Evolutionary conservation across 1,140 invertebrate genomes (phyloP), one percentile per base, ranked within the genome.

Genomic region (Anastatus disparis): DNA sequence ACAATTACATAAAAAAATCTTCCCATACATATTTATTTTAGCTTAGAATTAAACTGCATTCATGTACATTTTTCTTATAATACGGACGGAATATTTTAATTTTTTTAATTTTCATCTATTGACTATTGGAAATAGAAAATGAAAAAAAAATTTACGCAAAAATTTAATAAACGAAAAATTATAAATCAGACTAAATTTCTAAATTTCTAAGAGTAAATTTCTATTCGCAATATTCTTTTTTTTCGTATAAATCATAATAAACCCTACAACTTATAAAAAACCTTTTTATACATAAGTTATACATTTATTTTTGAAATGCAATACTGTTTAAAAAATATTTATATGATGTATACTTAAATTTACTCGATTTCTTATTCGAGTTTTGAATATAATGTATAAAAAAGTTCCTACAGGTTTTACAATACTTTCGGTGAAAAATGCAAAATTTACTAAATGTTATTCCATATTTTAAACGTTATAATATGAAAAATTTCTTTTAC

Each of bases 41-140:
- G 10, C 20, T 59, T 40, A 64, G 24, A 31, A 44, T 66, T 42
- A 55, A 22, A 27, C 29, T 27, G 35, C 24, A 22, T 44, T 56
- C 38, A 44, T 44, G 8, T 56, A 66, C 50, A 46, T 22, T 55
- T 56, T n/a, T 58, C 12, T 22, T 68, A 35, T 26, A 17, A 64
- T 53, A 66, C 20, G 52, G 63, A 42, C 52, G 63, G 52, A 55
- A 59, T 59, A 22, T 59, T 26, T 3, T 2, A 59, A 13, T 65
- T 61, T 27, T 13, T 29, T 53, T 29, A 26, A 24, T 17, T 31
- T 17, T 29, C 15, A 31, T 10, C 2, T 35, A 38, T 40, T 38
- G 31, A 58, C 2, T 22, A 58, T 40, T 2, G 12, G n/a, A n/a
- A n/a, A n/a, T n/a, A n/a, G n/a, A n/a, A n/a, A n/a, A n/a, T n/a